Evolutionary conservation across 2,888 invertebrate species (phyloP).

Genomic region (Dermolepida albohirtum): DNA sequence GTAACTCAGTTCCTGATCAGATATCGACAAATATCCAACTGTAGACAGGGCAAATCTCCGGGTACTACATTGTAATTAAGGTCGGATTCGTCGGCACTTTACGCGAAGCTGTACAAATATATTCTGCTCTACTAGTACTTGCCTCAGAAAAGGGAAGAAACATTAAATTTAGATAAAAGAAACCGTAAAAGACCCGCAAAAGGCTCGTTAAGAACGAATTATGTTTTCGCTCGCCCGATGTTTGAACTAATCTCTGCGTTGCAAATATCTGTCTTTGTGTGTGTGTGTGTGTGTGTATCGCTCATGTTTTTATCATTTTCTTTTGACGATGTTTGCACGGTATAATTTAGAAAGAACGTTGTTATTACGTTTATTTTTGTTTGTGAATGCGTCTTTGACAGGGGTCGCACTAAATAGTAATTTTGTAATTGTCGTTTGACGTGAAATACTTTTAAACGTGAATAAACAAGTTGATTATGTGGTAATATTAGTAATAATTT

Average conservation of each 20-base stretch:
- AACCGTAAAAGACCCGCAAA: conserved; percentile 30
- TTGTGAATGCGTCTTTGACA: no score
- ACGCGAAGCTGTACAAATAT: conserved; percentile 31
- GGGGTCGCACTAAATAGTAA: no score
- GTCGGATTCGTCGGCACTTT: conserved; percentile 28
- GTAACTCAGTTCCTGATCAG: not conserved
- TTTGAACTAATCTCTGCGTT: conserved; percentile 16
- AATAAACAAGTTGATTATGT: no score
- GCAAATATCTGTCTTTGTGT: no score
- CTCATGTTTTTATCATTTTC: conserved; percentile 15
- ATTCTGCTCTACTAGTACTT: not conserved
- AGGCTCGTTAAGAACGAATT: conserved; percentile 28
- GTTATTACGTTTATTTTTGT: no score
- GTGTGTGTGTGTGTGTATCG: not conserved
- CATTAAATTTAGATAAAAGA: conserved; percentile 39
- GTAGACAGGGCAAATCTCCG: conserved; percentile 9
- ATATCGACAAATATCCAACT: conserved; percentile 21
- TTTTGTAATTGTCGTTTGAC: no score
- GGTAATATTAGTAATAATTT: no score
- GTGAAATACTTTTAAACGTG: no score
- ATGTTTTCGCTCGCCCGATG: conserved; percentile 10
- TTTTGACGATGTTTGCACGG: not conserved
- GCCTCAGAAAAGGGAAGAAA: not conserved
- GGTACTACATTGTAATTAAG: conserved; percentile 37
- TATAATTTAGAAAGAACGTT: no score